Evolutionary conservation across 2,797 vertebrate genomes (phyloP), one percentile per base, ranked within the genome.

Genomic region (Phataginus tetradactyla): DNA sequence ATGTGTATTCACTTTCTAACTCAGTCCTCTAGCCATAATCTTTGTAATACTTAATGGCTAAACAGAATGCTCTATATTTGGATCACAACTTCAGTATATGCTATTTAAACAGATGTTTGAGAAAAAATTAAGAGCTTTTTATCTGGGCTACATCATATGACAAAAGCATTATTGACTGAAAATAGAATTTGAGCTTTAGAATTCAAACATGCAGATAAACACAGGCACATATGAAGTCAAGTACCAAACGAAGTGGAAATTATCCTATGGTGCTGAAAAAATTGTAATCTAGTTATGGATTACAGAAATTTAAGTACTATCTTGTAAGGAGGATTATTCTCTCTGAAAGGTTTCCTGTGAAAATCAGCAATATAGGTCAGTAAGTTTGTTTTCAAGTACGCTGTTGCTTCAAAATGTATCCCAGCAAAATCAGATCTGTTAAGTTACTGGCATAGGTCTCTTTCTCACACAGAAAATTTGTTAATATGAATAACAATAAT

Each of bases 121-220:
- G 6, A 95, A 32, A 91, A 64, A 83, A 78, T 21, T n/a, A 84
- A 74, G 63, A 68, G 7, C n/a, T 84, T 90, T 93, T 18, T 55
- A 79, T 32, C 10, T 57, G 20, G 18, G 21, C 4, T 83, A 49
- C 79, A 32, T 87, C 7, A 84, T 78, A 72, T 45, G 9, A 77
- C 17, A 66, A 87, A 69, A 7, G 7, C 8, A 83, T 45, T 77
- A 55, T 25, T 89, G 15, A 27, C 8, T 83, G 3, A 51, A 87
- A 81, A 83, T n/a, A 29, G 20, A 63, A 80, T 71, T 93, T 94
- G 17, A 88, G 87, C 42, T 86, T 75, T 83, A 80, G 32, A 77
- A 78, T 68, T 95, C 29, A 93, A 95, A 63, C 13, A 78, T 18
- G 25, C 37, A 68, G 18, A 37, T 64, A 66, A 3, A 53, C 32